Evolutionary conservation across 2,888 invertebrate species (phyloP).

Genomic region (Digitonthophagus gazella): DNA sequence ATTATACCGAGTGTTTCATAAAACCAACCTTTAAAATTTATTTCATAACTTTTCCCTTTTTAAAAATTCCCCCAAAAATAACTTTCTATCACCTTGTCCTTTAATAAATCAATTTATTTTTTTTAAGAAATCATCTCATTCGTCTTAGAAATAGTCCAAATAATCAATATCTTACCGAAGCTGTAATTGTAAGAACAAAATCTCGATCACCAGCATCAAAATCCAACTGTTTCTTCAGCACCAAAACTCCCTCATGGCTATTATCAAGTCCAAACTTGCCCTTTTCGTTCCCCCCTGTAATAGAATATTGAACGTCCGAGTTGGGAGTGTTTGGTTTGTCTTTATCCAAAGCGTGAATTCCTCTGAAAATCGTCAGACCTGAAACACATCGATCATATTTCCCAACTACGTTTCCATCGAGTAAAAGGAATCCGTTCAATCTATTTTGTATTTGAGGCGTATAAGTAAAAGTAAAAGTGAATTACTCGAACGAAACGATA

Average conservation of each 20-base stretch:
- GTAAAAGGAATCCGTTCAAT: no score
- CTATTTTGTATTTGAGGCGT: background rate
- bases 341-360: conserved; percentile 75
- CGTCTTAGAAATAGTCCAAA: background rate
- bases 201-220: conserved; percentile 78
- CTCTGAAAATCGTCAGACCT: conserved; percentile 80
- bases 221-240: conserved; percentile 72
- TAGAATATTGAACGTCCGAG: conserved; percentile 80
- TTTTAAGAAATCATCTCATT: background rate
- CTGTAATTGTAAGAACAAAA: conserved; percentile 71
- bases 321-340: conserved; percentile 88
- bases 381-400: conserved; percentile 35
- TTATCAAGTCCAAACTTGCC: conserved; percentile 78
- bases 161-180: conserved; percentile 61
- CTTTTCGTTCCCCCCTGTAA: conserved; percentile 67
- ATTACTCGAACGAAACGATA: no score
- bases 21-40: no score
- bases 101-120: background rate
- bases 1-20: no score
- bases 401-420: no score
- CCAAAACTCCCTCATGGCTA: conserved; percentile 73
- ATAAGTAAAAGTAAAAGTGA: no score
- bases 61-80: background rate
- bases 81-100: background rate
- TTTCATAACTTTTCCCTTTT: no score